Evolutionary conservation across 2,888 invertebrate genomes (phyloP).

Genomic region (Drosophila atroscutellata): DNA sequence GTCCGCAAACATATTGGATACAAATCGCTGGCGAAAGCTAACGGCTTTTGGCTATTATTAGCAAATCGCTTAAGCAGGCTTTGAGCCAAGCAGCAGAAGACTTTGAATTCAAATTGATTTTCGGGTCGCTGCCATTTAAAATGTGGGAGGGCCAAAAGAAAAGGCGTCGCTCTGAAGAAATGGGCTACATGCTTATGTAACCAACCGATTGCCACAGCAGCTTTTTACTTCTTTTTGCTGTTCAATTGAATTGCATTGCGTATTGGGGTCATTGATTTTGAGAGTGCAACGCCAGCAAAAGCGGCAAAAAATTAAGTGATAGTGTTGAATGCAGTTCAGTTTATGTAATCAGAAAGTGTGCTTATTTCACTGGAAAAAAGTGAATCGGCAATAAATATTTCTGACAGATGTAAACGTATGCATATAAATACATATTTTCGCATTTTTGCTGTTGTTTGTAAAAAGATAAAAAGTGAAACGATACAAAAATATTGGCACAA

Average conservation of each 20-base stretch:
- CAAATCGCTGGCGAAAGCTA: constrained; percentile 57
- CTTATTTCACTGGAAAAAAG: constrained; percentile 25
- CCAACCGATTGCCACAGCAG: constrained; percentile 29
- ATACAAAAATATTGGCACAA: not conserved
- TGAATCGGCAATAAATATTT: constrained; percentile 12
- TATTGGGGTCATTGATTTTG: constrained; percentile 58
- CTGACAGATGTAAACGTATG: not conserved
- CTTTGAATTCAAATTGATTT: constrained; percentile 56
- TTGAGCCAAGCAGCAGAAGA: constrained; percentile 20
- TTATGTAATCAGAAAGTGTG: constrained; percentile 18
- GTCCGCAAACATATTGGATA: constrained; percentile 49
- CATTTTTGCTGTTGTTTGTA: not conserved
- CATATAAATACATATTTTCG: not conserved
- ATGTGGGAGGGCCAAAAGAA: constrained; percentile 25
- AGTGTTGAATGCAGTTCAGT: constrained; percentile 31
- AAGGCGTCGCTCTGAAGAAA: not conserved
- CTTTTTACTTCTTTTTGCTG: not conserved
- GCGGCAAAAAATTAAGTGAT: constrained; percentile 41
- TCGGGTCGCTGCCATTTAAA: constrained; percentile 56
- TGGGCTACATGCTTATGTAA: constrained; percentile 13
- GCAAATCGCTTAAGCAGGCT: constrained; percentile 50
- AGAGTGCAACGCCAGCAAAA: constrained; percentile 37
- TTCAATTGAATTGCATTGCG: constrained; percentile 23
- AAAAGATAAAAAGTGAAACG: not conserved
- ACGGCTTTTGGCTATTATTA: constrained; percentile 65